Percentiles rank a stretch among this genome's conserved stretches.
Evolutionary conservation across 1,140 invertebrate genomes (phyloP).

Genomic region (Leptonema lineaticorne): DNA sequence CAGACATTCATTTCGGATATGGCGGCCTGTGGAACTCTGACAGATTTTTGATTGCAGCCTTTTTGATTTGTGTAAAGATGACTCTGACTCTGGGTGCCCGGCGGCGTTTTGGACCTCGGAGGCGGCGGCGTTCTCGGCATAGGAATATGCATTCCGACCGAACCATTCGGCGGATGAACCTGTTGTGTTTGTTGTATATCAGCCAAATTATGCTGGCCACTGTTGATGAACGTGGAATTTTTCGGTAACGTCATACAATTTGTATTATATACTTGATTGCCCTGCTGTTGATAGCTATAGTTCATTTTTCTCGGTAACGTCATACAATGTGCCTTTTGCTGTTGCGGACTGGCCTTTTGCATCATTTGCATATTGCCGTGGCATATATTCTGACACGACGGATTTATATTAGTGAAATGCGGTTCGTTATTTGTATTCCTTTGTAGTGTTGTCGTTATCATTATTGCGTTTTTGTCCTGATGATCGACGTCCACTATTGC

Average conservation of each 20-base stretch:
- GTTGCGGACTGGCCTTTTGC: constrained; percentile 61
- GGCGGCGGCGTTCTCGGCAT: constrained; percentile 47
- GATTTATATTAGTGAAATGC: constrained; percentile 49
- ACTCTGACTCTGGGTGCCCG: constrained; percentile 46
- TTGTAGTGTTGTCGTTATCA: constrained; percentile 58
- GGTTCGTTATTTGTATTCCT: constrained; percentile 53
- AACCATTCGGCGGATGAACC: constrained; percentile 44
- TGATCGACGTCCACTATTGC: constrained; percentile 81
- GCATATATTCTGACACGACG: constrained; percentile 58
- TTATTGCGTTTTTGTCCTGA: constrained; percentile 68
- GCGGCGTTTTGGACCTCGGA: constrained; percentile 47
- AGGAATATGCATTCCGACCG: constrained; percentile 43
- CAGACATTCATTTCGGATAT: constrained; percentile 85
- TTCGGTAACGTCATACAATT: constrained; percentile 62
- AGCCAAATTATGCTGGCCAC: constrained; percentile 56
- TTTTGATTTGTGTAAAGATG: constrained; percentile 36
- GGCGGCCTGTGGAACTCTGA: constrained; percentile 70
- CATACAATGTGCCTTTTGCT: constrained; percentile 59
- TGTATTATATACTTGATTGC: constrained; percentile 54
- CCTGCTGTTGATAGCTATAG: constrained; percentile 52
- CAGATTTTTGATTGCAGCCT: constrained; percentile 53
- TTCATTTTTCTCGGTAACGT: constrained; percentile 65
- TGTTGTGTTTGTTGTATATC: constrained; percentile 56
- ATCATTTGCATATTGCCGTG: constrained; percentile 61
- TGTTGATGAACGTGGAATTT: constrained; percentile 59